These are phyloP conservation scores for Drosophila sucinea DNA, from an alignment of 1,140 invertebrate genomes.

Conservation along the genomic window DNA sequence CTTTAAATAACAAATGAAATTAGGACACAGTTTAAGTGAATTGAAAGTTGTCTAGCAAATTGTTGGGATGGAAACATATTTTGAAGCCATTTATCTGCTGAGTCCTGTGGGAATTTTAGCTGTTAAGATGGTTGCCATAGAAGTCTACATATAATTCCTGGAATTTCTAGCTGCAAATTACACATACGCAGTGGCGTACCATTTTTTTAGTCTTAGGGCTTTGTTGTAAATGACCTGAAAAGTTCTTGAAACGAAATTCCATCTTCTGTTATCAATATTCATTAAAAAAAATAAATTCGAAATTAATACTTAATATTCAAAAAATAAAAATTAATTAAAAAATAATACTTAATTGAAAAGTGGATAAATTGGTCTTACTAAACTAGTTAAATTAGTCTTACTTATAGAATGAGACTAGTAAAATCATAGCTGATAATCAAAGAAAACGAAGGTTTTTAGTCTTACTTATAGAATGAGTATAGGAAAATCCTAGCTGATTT, in stretches of 20 bases:
- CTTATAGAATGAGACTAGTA: no score
- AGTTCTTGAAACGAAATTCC: no score
- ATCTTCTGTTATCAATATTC: no score
- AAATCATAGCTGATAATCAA: no score
- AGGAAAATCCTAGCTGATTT: background rate
- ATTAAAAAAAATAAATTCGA: no score
- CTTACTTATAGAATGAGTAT: no score
- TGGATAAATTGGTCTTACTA: no score
- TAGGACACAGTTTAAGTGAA: background rate
- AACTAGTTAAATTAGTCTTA: no score
- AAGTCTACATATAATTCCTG: background rate
- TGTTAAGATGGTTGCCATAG: background rate
- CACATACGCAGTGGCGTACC: background rate
- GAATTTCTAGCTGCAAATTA: background rate
- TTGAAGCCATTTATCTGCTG: background rate
- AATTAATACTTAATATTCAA: no score
- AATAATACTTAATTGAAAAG: no score
- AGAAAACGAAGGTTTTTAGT: no score
- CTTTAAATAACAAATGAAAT: slow-evolving; percentile 1
- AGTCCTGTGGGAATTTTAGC: background rate
- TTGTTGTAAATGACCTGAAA: background rate
- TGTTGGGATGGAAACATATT: background rate
- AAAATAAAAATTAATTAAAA: no score
- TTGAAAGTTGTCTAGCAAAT: background rate
- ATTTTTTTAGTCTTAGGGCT: background rate